Evolutionary conservation across 2,113 vertebrate species (phyloP), one percentile per base, ranked within the genome.

Genomic region (Mormoops blainvillei): DNA sequence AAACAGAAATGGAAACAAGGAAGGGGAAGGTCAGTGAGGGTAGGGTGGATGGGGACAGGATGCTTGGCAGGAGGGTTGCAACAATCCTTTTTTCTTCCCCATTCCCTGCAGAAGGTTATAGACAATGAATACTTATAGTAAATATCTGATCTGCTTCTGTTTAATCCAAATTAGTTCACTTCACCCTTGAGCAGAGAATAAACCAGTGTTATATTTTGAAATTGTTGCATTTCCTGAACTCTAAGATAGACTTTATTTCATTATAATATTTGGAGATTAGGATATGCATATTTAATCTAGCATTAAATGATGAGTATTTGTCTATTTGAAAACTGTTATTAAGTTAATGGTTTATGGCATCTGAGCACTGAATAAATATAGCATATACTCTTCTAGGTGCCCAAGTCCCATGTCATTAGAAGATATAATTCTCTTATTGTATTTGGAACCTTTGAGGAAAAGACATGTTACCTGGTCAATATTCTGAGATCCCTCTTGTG

Each of bases 71-170:
- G 45, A 33, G 13, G 22, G 10, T 1, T 22, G 3, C 8, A 18
- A 11, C 1, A 3, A 33, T 61, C 41, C 22, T 41, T 68, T 58
- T 10, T 12, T 11, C 16, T 12, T 12, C 28, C 43, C 8, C 3
- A 28, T 3, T 20, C 20, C 41, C 54, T 41, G 14, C 24, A 77
- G 43, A 52, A 5, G 14, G 1, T 38, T 63, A 26, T 31, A 3
- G 4, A 2, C 2, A 13, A 10, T 36, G 6, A 5, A 1, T 0
- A 3, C 1, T 33, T n/a, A 50, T 2, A 10, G 0, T 71, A 26
- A 73, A 22, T 58, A 24, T 84, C 73, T 48, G 26, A 6, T 74
- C 74, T 80, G n/a, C n/a, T 41, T 85, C 36, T 81, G 19, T 63
- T 91, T 73, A 24, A 77, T 70, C 9, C 71, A 70, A 31, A 58